Conservation (phyloP, 2,113 vertebrate species). For the Cephalopterus ornatus region DNA sequence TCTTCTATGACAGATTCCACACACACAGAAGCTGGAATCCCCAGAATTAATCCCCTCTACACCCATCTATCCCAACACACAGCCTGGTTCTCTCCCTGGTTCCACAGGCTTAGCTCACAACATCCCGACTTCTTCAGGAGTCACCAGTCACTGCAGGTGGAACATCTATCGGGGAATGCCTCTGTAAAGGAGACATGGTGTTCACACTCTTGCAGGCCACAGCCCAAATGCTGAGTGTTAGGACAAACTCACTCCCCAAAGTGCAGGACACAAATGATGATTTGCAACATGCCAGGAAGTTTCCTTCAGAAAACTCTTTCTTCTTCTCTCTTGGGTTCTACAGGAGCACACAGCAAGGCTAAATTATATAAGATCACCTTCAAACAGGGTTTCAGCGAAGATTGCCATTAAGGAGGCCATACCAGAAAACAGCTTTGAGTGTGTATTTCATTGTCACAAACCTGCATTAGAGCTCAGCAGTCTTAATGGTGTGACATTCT, state of each 20-base stretch:
- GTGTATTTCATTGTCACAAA: not conserved
- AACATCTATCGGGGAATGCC: not conserved
- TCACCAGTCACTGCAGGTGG: not conserved
- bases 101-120: not conserved
- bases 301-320: not conserved
- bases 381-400: not conserved
- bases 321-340: not conserved
- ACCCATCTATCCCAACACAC: not conserved
- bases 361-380: not conserved
- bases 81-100: not conserved
- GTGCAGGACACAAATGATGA: accelerated
- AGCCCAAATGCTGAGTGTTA: accelerated
- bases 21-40: not conserved
- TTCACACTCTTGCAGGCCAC: not conserved
- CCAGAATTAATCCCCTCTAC: not conserved
- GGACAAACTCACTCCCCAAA: not conserved
- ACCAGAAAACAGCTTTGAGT: not conserved
- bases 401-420: not conserved
- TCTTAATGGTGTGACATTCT: not conserved
- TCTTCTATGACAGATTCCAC: not conserved
- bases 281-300: not conserved
- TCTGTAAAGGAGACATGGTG: not conserved
- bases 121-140: not conserved
- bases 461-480: not conserved
- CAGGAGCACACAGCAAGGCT: not conserved